Evolutionary conservation across 2,797 vertebrate species (phyloP), one percentile per base, ranked within the genome.

Genomic region (Sylvilagus floridanus): DNA sequence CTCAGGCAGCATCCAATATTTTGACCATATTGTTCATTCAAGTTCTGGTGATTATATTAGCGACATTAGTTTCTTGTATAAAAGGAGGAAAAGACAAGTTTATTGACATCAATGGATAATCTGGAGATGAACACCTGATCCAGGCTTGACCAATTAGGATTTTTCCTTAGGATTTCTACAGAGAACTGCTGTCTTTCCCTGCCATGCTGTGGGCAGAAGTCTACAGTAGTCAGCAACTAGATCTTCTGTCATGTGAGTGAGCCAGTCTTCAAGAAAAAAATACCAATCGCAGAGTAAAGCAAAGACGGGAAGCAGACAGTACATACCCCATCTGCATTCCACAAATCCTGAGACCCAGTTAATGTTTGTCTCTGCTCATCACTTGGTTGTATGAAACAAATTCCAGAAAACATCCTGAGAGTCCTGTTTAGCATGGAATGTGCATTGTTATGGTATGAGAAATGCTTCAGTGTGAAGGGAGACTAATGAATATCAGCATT

Each of bases 81-180:
- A 57, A 94, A 82, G 13, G 42, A 81, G 75, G 68, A 32, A 76
- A 92, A 71, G 17, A 47, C 8, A 92, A 19, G 35, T 79, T 84
- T 79, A n/a, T 65, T 76, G 75, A 30, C 10, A 84, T 47, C 13
- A 84, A 50, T 9, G 26, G 63, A n/a, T 54, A 30, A 4, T 72
- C 8, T 71, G 42, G 47, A 71, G 57, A 78, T 77, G 69, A 78
- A 16, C 24, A 75, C 19, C 24, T 28, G 63, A 52, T 30, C 37
- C 5, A 22, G 50, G 11, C n/a, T 52, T 11, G 0, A 37, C 30
- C 66, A 52, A 22, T 88, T 52, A 91, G 54, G 57, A 35, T 13
- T 7, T 32, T 24, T 63, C 62, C 28, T 57, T 73, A 50, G 28
- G 26, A 65, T 9, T 6, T 91, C 78, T 42, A 35, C 66, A 83